Evolutionary conservation across 2,797 vertebrate genomes (phyloP), one percentile per base, ranked within the genome.

Genomic region (Silurus aristotelis): DNA sequence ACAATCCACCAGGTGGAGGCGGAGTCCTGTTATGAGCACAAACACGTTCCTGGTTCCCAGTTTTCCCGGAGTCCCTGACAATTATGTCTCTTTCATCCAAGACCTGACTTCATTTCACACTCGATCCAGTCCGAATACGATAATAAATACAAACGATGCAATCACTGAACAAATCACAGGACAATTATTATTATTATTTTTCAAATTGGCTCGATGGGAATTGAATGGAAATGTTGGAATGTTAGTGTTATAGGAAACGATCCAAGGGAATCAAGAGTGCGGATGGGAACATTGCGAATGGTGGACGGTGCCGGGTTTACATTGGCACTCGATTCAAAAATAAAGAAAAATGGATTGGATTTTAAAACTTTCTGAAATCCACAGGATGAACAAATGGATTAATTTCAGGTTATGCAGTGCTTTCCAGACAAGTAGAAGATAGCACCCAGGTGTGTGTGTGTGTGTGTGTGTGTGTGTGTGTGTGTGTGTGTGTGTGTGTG

Each of bases 1-100:
- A 56, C 77, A 27, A 10, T 25, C 58, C 20, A 5, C 67, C 20
- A 89, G 84, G 89, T 83, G 71, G 1, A n/a, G 63, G 25, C 38
- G 22, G 61, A 25, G 6, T 89, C 89, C 84, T 82, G 46, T 86
- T 89, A 90, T 94, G 87, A 91, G 90, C 91, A 90, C 93, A 90
- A 89, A 89, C 90, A 84, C 86, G 89, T 90, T 0, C 52, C 89
- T 27, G 67, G 71, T 91, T 38, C 85, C 91, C 86, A 80, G 87
- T 81, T 25, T 71, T 60, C 84, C 84, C 83, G 72, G 84, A 88
- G 88, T 87, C 87, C 90, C 87, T 90, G 88, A 90, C 85, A 89
- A 87, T 89, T 84, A 82, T 46, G 85, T 87, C 79, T 20, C 63
- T 2, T 25, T 31, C 84, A 88, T 92, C 88, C 64, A 87, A 92